Evolutionary conservation across 1,140 invertebrate genomes (phyloP), one percentile per base, ranked within the genome.

Genomic region (Acromyrmex heyeri): DNA sequence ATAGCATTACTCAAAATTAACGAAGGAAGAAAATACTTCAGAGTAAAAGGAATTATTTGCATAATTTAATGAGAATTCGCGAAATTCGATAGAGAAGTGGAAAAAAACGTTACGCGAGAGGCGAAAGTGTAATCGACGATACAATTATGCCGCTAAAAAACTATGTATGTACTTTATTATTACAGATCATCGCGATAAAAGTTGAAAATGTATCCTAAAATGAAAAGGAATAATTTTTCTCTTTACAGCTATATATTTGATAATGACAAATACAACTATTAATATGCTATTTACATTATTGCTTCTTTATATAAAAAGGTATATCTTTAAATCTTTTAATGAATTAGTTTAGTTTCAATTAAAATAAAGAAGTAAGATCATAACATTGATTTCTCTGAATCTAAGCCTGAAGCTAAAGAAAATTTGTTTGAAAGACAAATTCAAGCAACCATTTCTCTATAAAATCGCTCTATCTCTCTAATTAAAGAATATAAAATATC

Each of bases 41-140:
- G 5, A 48, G 3, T 65, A 24, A 79, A 79, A 38, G 7, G 27
- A 70, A 50, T 14, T 27, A 79, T 81, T 57, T 57, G 14, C 12
- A 57, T 24, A n/a, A 27, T 59, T 81, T 72, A 72, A 72, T 10
- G 16, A 70, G 10, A 57, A 48, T 59, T 70, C 21, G 1, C 5
- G 34, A 21, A 72, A 72, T 57, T 44, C 0, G 6, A 59, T 16
- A 38, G 18, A 44, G 34, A 59, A 57, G 27, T 79, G n/a, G 5
- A 0, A 48, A 64, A 0, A 48, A 64, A 76, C 14, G 48, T 7
- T 16, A 16, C 2, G 4, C 18, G 24, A 50, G 7, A 65, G 12
- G 50, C 50, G n/a, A 81, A 64, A 53, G n/a, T 34, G 16, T 14
- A 21, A 8, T 30, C 14, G 14, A 30, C 61, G 6, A 38, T 38